A percentile compares a stretch with the other conserved stretches of the same genome.
Evolutionary conservation across 30 jellyfish, hydroid and myxozoan species (phyloP).

Genomic region (Catostylus mosaicus): DNA sequence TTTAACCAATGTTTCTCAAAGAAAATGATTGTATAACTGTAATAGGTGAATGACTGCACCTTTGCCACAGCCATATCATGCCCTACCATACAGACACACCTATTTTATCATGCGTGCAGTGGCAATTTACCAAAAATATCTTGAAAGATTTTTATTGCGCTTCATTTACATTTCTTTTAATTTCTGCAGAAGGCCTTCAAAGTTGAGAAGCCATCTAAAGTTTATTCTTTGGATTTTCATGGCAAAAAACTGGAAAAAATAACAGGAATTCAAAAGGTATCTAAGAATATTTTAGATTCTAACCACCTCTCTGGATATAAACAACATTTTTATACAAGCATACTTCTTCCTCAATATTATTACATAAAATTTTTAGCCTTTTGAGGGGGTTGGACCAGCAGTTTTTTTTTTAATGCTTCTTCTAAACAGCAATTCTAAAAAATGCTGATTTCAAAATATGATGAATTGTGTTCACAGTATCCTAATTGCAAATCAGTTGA

Average conservation of each 20-base stretch:
- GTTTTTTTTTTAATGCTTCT: not conserved
- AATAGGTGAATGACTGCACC: too few relatives aligned
- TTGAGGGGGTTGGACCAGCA: not conserved
- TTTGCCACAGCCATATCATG: too few relatives aligned
- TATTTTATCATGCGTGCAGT: too few relatives aligned
- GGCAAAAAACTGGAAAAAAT: conserved; percentile 21
- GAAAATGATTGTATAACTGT: too few relatives aligned
- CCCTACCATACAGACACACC: too few relatives aligned
- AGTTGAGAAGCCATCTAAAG: conserved; percentile 31
- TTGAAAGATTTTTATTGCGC: too few relatives aligned
- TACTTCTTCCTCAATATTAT: not conserved
- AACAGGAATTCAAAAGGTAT: conserved; percentile 27
- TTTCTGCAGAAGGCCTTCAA: not conserved
- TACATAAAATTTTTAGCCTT: not conserved
- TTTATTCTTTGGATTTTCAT: conserved; percentile 38
- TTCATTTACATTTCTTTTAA: too few relatives aligned
- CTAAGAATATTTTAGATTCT: not conserved
- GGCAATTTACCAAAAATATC: too few relatives aligned
- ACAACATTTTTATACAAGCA: not conserved
- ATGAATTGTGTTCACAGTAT: conserved; percentile 11
- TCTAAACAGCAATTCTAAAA: not conserved
- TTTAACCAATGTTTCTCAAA: too few relatives aligned
- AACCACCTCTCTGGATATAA: not conserved
- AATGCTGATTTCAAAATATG: not conserved
- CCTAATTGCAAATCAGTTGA: conserved; percentile 53